phyloP scores from a whole-genome alignment of 2,888 invertebrate species.

The Prosapia bicincta region DNA sequence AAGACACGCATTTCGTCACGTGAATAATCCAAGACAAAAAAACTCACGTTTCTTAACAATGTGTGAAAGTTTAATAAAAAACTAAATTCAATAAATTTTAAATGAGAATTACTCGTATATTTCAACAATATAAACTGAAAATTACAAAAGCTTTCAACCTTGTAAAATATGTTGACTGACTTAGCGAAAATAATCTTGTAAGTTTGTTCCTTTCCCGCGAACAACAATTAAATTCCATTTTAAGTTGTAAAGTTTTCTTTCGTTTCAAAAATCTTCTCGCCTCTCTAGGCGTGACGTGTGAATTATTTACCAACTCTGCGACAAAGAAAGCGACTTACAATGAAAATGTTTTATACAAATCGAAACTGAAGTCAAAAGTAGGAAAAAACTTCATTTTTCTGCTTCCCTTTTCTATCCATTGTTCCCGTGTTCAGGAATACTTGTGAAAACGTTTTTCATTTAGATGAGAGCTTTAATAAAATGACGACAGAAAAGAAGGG shows the following conservation, averaged over 20 bases:
- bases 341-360: background rate
- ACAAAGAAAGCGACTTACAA: background rate
- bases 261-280: background rate
- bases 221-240: background rate
- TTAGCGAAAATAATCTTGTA: no score
- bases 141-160: no score
- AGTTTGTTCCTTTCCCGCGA: background rate
- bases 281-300: background rate
- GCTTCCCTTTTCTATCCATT: background rate
- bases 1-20: no score
- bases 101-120: no score
- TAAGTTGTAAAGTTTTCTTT: background rate
- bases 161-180: no score
- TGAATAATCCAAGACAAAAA: no score
- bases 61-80: no score
- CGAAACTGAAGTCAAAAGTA: background rate
- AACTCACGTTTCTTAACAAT: no score
- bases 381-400: background rate
- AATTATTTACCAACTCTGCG: background rate
- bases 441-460: background rate
- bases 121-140: no score
- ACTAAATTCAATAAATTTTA: no score
- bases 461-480: slow-evolving; percentile 2
- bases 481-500: background rate
- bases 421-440: background rate